Evolutionary conservation across 1,140 invertebrate species (phyloP).

Genomic region (Phymorhynchus buccinoides): DNA sequence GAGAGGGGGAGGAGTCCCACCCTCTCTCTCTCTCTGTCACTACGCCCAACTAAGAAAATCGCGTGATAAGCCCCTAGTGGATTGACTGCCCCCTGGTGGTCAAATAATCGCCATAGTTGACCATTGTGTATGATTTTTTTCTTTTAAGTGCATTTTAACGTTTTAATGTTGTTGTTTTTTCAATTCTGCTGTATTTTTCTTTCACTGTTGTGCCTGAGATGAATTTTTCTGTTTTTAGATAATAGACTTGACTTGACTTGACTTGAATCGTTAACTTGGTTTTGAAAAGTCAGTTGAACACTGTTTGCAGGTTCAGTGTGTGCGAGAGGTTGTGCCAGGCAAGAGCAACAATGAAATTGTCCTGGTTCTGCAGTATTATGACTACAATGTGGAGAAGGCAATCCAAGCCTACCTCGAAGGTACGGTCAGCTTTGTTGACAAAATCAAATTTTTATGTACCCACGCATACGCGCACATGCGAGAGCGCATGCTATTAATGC

Average conservation of each 20-base stretch:
- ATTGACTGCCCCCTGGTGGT: too few relatives aligned
- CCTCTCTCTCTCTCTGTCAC: too few relatives aligned
- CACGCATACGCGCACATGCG: too few relatives aligned
- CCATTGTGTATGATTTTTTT: too few relatives aligned
- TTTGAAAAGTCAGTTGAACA: not conserved
- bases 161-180: not conserved
- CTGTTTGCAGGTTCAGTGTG: conserved; percentile 62
- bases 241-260: too few relatives aligned
- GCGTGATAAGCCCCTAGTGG: too few relatives aligned
- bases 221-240: too few relatives aligned
- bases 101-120: too few relatives aligned
- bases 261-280: conserved; percentile 6
- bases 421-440: conserved; percentile 38
- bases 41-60: too few relatives aligned
- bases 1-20: too few relatives aligned
- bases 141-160: not conserved
- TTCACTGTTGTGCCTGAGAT: too few relatives aligned
- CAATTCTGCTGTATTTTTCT: not conserved
- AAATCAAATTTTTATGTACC: not conserved
- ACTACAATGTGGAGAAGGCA: conserved; percentile 69
- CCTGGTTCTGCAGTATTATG: conserved; percentile 70
- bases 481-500: too few relatives aligned
- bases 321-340: conserved; percentile 67
- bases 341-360: conserved; percentile 71
- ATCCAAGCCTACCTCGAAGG: conserved; percentile 70